These are phyloP conservation scores for Gobiocypris rarus DNA, from an alignment of 2,113 vertebrate species.

Conservation along the genomic window DNA sequence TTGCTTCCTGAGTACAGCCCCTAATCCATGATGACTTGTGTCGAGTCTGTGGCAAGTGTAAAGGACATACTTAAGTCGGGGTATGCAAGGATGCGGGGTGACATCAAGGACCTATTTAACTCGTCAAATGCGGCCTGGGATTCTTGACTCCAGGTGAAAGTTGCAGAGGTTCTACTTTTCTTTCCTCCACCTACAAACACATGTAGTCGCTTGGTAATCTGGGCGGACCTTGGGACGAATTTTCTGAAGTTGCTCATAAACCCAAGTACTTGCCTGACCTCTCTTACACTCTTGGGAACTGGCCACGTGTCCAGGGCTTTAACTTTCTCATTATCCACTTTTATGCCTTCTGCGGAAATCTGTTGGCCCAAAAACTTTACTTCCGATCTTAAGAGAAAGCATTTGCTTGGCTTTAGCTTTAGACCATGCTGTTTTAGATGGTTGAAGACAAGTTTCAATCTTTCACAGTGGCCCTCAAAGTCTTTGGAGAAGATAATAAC, in stretches of 20 bases:
- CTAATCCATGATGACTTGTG: background rate
- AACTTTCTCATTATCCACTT: background rate
- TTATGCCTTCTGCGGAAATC: background rate
- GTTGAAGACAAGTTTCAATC: background rate
- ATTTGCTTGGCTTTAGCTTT: background rate
- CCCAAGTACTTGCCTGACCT: constrained; percentile 30
- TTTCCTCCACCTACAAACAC: background rate
- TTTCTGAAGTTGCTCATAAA: constrained; percentile 40
- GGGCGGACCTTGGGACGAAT: constrained; percentile 28
- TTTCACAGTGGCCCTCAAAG: constrained; percentile 4
- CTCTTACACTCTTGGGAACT: constrained; percentile 1
- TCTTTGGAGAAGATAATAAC: constrained; percentile 22
- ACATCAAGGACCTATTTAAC: constrained; percentile 18
- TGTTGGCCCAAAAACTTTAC: background rate
- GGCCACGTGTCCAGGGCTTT: constrained; percentile 17
- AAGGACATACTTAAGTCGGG: constrained; percentile 19
- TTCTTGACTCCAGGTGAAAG: constrained; percentile 2
- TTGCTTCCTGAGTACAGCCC: constrained; percentile 18
- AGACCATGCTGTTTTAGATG: background rate
- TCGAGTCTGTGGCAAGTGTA: constrained; percentile 16
- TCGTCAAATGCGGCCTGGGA: background rate
- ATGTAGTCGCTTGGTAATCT: constrained; percentile 30
- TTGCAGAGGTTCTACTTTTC: background rate
- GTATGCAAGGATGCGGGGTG: constrained; percentile 32
- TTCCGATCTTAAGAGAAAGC: background rate